Evolutionary conservation across 2,113 vertebrate species (phyloP).

Genomic region (Rhinichthys klamathensis): DNA sequence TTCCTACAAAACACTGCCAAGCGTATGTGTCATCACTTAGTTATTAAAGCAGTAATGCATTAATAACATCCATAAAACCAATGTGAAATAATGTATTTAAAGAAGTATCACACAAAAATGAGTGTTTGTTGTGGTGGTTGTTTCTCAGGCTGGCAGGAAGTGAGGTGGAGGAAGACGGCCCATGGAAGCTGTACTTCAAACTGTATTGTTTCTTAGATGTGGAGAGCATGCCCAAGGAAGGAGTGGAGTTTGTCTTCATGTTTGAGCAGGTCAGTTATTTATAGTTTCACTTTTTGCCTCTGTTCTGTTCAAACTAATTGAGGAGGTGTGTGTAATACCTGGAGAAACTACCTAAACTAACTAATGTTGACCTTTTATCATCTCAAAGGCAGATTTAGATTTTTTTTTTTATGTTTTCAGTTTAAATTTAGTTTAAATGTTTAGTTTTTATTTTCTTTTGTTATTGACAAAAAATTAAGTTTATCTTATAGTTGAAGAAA

Average conservation of each 20-base stretch:
- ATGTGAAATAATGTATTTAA: background rate
- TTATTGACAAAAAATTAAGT: no score
- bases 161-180: conserved; percentile 83
- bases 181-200: conserved; percentile 91
- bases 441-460: no score
- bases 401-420: background rate
- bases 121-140: background rate
- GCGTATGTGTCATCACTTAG: background rate
- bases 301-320: background rate
- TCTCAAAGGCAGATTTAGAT: background rate
- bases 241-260: conserved; percentile 95
- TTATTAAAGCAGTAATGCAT: background rate
- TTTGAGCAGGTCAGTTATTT: conserved; percentile 85
- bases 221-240: conserved; percentile 88
- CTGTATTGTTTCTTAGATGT: conserved; percentile 95
- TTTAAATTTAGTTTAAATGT: background rate
- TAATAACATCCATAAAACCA: background rate
- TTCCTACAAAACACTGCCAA: conserved; percentile 4
- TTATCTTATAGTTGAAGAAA: no score
- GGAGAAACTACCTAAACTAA: background rate
- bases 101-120: background rate
- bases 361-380: background rate
- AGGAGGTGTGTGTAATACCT: background rate
- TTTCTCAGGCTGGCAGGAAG: conserved; percentile 78
- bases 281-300: background rate